These are phyloP conservation scores for Choristoneura rosaceana DNA, from an alignment of 2,888 invertebrate genomes.

Conservation along the genomic window DNA sequence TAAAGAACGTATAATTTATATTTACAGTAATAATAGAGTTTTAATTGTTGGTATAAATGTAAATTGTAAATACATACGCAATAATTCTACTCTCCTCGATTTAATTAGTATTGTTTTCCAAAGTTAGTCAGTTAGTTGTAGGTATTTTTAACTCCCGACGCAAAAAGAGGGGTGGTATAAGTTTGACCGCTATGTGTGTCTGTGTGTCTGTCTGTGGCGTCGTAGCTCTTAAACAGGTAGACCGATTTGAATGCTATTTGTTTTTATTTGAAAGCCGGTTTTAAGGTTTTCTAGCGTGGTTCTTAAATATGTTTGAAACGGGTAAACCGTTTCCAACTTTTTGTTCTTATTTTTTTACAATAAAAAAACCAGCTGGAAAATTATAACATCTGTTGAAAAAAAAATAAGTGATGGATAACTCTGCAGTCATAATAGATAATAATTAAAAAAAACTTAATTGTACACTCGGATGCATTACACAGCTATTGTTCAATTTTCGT, in stretches of 20 bases:
- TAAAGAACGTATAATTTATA: neutral
- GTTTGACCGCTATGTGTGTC: too few species aligned
- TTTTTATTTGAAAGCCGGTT: too few species aligned
- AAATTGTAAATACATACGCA: neutral
- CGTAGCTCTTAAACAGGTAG: too few species aligned
- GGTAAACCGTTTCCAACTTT: too few species aligned
- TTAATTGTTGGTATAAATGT: neutral
- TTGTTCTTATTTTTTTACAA: neutral
- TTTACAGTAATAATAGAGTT: neutral
- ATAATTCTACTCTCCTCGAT: neutral
- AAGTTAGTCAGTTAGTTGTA: too few species aligned
- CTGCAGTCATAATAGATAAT: neutral
- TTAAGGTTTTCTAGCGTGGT: too few species aligned
- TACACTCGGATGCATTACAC: conserved; percentile 34
- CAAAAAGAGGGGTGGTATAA: too few species aligned
- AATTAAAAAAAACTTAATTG: conserved; percentile 15
- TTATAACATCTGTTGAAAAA: neutral
- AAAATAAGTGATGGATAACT: neutral
- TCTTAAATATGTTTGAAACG: too few species aligned
- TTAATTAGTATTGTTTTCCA: too few species aligned
- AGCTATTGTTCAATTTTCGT: conserved; percentile 36
- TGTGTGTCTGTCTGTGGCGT: too few species aligned
- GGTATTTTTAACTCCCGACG: too few species aligned
- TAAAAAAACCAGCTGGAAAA: neutral
- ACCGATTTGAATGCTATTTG: too few species aligned